Conservation (phyloP, 2,888 invertebrate genomes). For the Argynnis bischoffii region DNA sequence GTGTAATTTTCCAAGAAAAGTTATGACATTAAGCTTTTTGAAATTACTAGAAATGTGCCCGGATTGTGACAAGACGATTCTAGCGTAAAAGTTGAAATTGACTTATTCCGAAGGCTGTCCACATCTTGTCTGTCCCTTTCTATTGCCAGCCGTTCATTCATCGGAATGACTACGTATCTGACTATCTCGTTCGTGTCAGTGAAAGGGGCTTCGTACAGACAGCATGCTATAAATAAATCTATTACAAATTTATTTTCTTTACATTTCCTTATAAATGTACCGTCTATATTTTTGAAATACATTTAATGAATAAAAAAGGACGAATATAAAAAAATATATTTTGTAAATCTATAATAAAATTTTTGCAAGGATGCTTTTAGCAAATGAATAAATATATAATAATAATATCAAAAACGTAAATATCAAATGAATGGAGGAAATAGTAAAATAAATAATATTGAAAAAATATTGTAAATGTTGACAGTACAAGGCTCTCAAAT, state of each 20-base stretch:
- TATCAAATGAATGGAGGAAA: neutral
- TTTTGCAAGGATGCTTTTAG: too few relatives aligned
- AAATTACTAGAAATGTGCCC: slow-evolving; percentile 22
- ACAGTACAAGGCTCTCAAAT: slow-evolving; percentile 73
- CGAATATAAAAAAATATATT: too few relatives aligned
- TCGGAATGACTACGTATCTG: slow-evolving; percentile 34
- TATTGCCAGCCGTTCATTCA: slow-evolving; percentile 38
- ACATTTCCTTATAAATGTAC: too few relatives aligned
- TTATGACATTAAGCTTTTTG: slow-evolving; percentile 1
- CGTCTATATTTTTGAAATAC: too few relatives aligned
- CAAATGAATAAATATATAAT: too few relatives aligned
- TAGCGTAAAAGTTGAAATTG: slow-evolving; percentile 35
- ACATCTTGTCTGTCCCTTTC: slow-evolving; percentile 38
- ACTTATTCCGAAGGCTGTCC: slow-evolving; percentile 39
- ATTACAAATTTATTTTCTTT: slow-evolving; percentile 34
- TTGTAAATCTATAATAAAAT: too few relatives aligned
- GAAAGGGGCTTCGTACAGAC: slow-evolving; percentile 39
- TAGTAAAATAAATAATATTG: neutral
- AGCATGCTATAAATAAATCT: slow-evolving; percentile 12
- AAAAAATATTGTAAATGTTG: slow-evolving; percentile 23
- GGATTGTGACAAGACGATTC: slow-evolving; percentile 24
- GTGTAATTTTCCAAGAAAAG: neutral
- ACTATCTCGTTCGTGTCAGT: slow-evolving; percentile 40
- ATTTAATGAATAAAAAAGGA: too few relatives aligned
- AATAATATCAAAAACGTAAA: neutral